phyloP scores from a whole-genome alignment of 2,888 invertebrate genomes.

The Coenonympha glycerion region DNA sequence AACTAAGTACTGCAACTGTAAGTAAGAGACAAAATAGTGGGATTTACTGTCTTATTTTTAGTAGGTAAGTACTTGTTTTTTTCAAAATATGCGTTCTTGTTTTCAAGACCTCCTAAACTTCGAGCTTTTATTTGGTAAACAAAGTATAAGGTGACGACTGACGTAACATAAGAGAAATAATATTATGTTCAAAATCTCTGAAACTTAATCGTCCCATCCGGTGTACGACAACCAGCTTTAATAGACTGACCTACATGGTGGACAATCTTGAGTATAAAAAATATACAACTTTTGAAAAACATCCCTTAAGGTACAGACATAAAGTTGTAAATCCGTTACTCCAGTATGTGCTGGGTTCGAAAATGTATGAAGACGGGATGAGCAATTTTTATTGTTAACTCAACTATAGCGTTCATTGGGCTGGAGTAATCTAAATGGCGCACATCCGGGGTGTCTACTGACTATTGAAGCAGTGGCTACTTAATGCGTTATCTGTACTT shows the following conservation, averaged over 20 bases:
- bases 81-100: too few species aligned
- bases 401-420: constrained; percentile 67
- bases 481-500: constrained; percentile 45
- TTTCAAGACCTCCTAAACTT: neutral
- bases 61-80: too few species aligned
- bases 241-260: constrained; percentile 69
- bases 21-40: too few species aligned
- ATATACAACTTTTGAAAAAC: constrained; percentile 27
- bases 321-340: constrained; percentile 18
- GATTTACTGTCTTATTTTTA: too few species aligned
- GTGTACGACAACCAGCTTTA: constrained; percentile 58
- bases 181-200: constrained; percentile 59
- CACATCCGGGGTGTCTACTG: constrained; percentile 72
- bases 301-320: constrained; percentile 17
- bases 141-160: constrained; percentile 50
- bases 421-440: constrained; percentile 70
- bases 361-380: constrained; percentile 50
- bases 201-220: constrained; percentile 66
- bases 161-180: constrained; percentile 56
- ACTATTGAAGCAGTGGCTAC: constrained; percentile 57
- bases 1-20: too few species aligned
- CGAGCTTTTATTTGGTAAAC: neutral
- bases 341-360: neutral
- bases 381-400: constrained; percentile 72
- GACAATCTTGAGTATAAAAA: constrained; percentile 45